These are phyloP conservation scores for Montifringilla adamsi DNA, from an alignment of 2,113 vertebrate species.

Conservation along the genomic window DNA sequence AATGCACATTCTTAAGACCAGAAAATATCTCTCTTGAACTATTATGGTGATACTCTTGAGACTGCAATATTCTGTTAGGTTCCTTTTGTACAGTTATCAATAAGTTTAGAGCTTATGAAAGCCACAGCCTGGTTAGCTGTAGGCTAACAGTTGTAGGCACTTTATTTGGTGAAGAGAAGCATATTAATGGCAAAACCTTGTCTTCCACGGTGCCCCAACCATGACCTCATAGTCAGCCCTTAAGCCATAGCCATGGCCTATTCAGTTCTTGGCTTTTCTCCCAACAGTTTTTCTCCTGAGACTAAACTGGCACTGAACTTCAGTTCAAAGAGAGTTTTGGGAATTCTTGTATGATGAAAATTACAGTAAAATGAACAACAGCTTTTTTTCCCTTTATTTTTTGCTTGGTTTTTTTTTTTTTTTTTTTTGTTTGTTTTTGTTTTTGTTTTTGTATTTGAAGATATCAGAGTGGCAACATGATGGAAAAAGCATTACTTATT, in stretches of 20 bases:
- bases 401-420: neutral
- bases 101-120: neutral
- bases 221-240: neutral
- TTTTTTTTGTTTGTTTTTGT: neutral
- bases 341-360: neutral
- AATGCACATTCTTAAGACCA: neutral
- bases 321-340: neutral
- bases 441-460: neutral
- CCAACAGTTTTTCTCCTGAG: neutral
- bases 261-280: neutral
- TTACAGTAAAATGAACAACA: neutral
- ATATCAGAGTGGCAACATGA: neutral
- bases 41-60: neutral
- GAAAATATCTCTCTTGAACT: neutral
- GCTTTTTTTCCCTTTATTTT: fast-evolving
- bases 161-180: neutral
- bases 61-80: neutral
- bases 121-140: neutral
- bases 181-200: neutral
- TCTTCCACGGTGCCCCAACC: neutral
- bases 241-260: neutral
- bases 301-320: neutral
- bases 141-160: neutral
- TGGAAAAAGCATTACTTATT: neutral
- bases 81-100: neutral